These are phyloP conservation scores for Pinctada fucata DNA, from an alignment of 2,888 invertebrate species.

Conservation along the genomic window DNA sequence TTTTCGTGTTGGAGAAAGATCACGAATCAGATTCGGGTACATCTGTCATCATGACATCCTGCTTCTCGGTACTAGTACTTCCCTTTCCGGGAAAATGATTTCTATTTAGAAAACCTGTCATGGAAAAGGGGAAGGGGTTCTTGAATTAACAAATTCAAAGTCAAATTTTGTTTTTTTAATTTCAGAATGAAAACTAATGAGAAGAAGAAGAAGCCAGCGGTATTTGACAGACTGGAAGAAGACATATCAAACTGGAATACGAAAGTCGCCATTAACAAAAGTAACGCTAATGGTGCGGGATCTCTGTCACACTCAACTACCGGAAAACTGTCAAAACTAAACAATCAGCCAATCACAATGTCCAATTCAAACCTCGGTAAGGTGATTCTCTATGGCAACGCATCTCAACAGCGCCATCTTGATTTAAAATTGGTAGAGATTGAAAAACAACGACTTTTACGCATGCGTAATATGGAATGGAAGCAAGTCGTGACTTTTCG, in stretches of 20 bases:
- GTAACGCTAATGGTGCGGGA: neutral
- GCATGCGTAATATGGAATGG: slow-evolving; percentile 34
- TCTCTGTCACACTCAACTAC: neutral
- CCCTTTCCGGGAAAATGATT: no score
- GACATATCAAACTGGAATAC: neutral
- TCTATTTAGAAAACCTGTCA: no score
- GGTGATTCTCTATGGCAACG: slow-evolving; percentile 26
- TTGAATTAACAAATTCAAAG: no score
- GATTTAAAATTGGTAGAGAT: slow-evolving; percentile 25
- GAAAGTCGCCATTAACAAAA: neutral
- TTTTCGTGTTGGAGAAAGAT: neutral
- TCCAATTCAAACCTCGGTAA: slow-evolving; percentile 31
- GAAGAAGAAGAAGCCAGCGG: slow-evolving; percentile 8
- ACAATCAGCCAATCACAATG: neutral
- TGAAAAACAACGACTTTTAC: slow-evolving; percentile 21
- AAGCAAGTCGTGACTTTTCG: slow-evolving; percentile 24
- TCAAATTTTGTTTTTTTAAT: no score
- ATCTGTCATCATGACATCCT: no score
- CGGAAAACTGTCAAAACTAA: neutral
- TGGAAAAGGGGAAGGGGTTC: no score
- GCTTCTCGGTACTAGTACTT: no score
- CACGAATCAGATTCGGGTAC: no score
- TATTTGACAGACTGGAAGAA: neutral
- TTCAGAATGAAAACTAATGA: no score
- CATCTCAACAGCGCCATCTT: slow-evolving; percentile 26